Base-by-base conservation (phyloP, 2,113 vertebrate species). In the Albula goreensis region DNA sequence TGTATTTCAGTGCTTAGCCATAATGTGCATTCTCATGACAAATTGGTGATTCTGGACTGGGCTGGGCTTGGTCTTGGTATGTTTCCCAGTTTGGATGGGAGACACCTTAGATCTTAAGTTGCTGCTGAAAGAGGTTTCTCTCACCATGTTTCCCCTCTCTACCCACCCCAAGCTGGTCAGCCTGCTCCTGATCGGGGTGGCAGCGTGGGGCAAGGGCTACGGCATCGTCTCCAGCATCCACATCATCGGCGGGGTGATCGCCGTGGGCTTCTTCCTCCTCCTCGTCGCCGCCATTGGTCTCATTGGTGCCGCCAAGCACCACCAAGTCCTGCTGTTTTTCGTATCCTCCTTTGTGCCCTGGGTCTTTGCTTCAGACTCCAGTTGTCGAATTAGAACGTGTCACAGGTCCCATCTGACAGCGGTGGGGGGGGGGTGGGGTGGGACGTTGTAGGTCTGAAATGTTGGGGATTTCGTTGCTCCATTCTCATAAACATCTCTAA, bases 271-370 rank as follows among this genome's bases (percentile, higher is more conserved):
- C 89, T 98, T 98, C 93, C 96, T 98, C 85, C 95, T 98, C 86
- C 93, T 98, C 85, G 98, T 98, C 25, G 95, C 97, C 50, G 95
- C 97, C 17, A 96, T 96, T 0, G 97, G 97, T 1, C 95, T 98
- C 84, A 92, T 98, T 19, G 97, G 97, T 12, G 97, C 97, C 0
- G 90, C 97, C 50, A 96, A 96, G 89, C 97, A 98, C 90, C 97
- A 98, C 92, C 97, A 98, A 96, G 97, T 98, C 87, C 95, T 98
- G 96, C 96, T 98, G 0, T 98, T 98, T 94, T 97, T 98, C 86
- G 97, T 98, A 98, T 98, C 97, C 96, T 97, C 94, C 81, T 17
- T 60, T 22, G 31, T 41, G 56, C 2, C 80, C 51, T 22, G 9
- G 49, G 5, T 4, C 56, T 51, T 83, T 78, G 56, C 89, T n/a